Percentiles rank a stretch among this genome's conserved stretches.
Evolutionary conservation across 2,888 invertebrate species (phyloP).

Genomic region (Plebejus anna): DNA sequence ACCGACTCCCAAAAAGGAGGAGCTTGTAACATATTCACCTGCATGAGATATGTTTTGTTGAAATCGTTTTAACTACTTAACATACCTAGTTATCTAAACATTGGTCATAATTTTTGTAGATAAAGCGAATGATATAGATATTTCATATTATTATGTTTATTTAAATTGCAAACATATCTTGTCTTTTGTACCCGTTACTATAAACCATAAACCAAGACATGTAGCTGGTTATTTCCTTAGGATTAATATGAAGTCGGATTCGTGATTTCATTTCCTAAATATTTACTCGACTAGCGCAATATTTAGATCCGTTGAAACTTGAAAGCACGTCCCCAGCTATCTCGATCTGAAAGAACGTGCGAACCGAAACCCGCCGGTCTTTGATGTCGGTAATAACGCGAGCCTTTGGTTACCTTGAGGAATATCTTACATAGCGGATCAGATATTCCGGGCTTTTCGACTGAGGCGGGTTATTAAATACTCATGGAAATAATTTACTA

Average conservation of each 20-base stretch:
- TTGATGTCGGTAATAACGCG: conserved; percentile 30
- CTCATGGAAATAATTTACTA: conserved; percentile 10
- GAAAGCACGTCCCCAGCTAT: conserved; percentile 32
- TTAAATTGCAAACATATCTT: too few species aligned
- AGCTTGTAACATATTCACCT: too few species aligned
- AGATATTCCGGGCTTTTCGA: conserved; percentile 17
- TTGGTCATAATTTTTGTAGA: not conserved
- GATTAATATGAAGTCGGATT: not conserved
- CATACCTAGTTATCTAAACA: not conserved
- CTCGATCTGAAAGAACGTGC: conserved; percentile 30
- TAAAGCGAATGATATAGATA: not conserved
- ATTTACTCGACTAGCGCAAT: conserved; percentile 21
- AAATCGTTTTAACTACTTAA: not conserved
- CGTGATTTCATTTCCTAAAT: conserved; percentile 21
- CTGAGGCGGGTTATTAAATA: conserved; percentile 6
- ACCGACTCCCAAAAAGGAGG: too few species aligned
- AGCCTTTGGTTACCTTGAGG: conserved; percentile 27
- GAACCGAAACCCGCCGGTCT: conserved; percentile 27
- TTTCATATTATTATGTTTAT: too few species aligned
- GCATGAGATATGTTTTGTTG: not conserved
- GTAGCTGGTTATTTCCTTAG: conserved; percentile 19
- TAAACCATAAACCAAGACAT: not conserved
- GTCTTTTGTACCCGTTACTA: not conserved
- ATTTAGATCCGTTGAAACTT: conserved; percentile 26
- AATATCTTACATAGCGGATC: conserved; percentile 22